Evolutionary conservation across 2,113 vertebrate species (phyloP).

Genomic region (Ranitomeya imitator): DNA sequence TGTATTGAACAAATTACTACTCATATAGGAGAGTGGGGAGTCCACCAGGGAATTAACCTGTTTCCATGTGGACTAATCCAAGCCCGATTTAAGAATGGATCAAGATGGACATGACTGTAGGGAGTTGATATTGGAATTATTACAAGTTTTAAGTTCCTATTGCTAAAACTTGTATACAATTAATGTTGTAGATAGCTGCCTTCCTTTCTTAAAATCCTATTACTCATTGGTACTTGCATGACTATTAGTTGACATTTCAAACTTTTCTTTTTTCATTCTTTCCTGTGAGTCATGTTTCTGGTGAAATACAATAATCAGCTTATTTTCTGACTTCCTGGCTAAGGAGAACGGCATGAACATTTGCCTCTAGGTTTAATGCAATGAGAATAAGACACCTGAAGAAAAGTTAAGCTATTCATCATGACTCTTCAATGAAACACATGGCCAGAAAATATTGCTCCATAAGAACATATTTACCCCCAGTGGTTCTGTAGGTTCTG

Average conservation of each 20-base stretch:
- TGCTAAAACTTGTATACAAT: background rate
- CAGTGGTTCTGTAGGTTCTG: background rate
- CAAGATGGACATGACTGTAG: too few species aligned
- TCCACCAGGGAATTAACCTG: too few species aligned
- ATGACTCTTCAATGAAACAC: background rate
- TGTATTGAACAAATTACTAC: too few species aligned
- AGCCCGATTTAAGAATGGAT: too few species aligned
- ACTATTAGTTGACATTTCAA: background rate
- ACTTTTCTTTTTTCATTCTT: conserved; percentile 2
- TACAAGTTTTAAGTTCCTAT: too few species aligned
- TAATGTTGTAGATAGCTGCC: background rate
- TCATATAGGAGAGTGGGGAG: too few species aligned
- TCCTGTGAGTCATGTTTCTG: conserved; percentile 23
- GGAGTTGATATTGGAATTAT: too few species aligned
- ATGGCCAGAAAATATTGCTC: background rate
- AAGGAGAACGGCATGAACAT: background rate
- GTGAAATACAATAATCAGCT: conserved; percentile 19
- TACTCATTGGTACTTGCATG: background rate
- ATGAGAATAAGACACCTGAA: conserved; percentile 5
- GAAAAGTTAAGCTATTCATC: conserved; percentile 13
- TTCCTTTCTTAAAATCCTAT: background rate
- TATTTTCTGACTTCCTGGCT: conserved; percentile 23
- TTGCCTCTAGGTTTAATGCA: conserved; percentile 15
- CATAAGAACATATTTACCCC: background rate
- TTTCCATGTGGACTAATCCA: too few species aligned